Base-by-base conservation (phyloP, 1,140 invertebrate species). In the Drepana arcuata region DNA sequence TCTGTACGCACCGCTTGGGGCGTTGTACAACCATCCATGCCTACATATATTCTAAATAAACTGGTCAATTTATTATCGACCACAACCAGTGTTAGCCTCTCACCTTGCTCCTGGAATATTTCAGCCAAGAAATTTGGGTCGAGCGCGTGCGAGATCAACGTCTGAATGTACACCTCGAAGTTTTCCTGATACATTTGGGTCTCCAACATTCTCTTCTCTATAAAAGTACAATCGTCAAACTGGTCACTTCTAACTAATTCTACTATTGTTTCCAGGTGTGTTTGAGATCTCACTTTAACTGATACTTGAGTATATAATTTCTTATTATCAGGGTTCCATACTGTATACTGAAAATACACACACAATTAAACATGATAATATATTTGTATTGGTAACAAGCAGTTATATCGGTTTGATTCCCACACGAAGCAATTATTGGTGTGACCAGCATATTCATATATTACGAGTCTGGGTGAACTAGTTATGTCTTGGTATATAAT, bases 81-180 rank as follows among this genome's bases (percentile, higher is more conserved):
- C n/a, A n/a, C n/a, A n/a, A n/a, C n/a, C 13, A 12, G 1, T 18
- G 7, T 7, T 5, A 30, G 14, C 36, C 7, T 45, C 38, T 75
- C 85, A 95, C 93, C 93, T 88, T 94, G 91, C 69, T 95, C 93
- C 72, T 93, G 91, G 52, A 93, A 92, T 72, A 96, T 95, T 86
- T 95, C 94, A 9, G 88, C 90, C 0, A 95, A 84, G 65, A 96
- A 96, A 82, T 94, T 95, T 2, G 93, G 91, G 84, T 96, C 93
- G 29, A 96, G 81, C 1, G 92, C 93, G 82, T 95, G 93, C 1
- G 93, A 95, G 55, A 95, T 94, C 50, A 96, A 86, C 3, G 93
- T 94, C 71, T 96, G 93, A 72, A 95, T 91, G 56, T 94, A 95
- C 2, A 95, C 92, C 86, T 95, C 93, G 75, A 95, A 95, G 74